Evolutionary conservation across 2,888 invertebrate species (phyloP), one percentile per base, ranked within the genome.

Genomic region (Gymnoscelis rufifasciata): DNA sequence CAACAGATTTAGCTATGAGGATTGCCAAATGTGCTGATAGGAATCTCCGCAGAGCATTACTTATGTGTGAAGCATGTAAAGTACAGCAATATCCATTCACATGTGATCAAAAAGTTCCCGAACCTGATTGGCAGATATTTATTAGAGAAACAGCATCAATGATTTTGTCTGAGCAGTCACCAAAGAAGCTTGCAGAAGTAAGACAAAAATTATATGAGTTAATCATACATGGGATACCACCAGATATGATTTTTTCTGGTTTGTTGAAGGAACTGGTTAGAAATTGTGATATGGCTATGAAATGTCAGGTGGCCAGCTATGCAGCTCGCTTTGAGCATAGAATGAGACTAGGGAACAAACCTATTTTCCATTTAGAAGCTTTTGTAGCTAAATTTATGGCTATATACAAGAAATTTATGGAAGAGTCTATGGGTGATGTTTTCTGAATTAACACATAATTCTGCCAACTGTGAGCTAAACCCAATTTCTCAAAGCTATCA

Each of bases 351-450:
- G 99, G 99, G 11, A 95, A 94, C 63, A 99, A 99, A 81, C 92
- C 95, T 13, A 98, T 99, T 64, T 98, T 97, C 69, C 99, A 99
- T 77, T 88, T 99, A 41, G 99, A 99, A 82, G 98, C 98, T 1
- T 99, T 99, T 88, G 94, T 98, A 37, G 97, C 97, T 0, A 94
- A 95, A 63, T 98, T 98, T 75, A 99, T 99, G 99, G 91, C 93
- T 26, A 93, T 97, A 59, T 98, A 97, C 74, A 95, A 96, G 68
- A 93, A 93, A 63, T 97, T 95, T 74, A 90, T 96, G 74, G 95
- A 95, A 71, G 93, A 93, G 63, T 90, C 91, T 13, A 70, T 93
- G 58, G 90, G 89, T 43, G 91, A 87, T 65, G 89, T 84, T 38
- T 89, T 89, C 68, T 90, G 78, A 38, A 4, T 14, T 31, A 7